phyloP scores from a whole-genome alignment of 53 echinoderm and acorn worm species.

The Actinopyga echinites region DNA sequence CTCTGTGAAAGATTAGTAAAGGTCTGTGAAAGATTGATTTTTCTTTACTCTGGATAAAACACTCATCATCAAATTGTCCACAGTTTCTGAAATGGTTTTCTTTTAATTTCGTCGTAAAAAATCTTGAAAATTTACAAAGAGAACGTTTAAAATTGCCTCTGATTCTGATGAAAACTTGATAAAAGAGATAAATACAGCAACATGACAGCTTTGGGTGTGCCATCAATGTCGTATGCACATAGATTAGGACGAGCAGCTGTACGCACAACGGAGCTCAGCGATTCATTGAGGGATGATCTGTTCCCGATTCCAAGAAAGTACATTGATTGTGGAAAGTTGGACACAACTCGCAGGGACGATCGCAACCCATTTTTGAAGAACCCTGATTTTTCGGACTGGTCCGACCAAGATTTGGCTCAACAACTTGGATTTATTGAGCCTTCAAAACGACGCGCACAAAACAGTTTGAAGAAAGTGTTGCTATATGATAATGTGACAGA shows the following conservation, averaged over 20 bases:
- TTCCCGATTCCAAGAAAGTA: constrained; percentile 17
- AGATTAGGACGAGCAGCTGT: background rate
- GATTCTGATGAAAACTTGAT: no score
- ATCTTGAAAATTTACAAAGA: no score
- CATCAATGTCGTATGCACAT: background rate
- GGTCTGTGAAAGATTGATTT: no score
- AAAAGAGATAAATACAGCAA: background rate
- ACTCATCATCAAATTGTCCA: no score
- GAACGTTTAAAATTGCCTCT: background rate
- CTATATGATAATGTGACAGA: constrained; percentile 53
- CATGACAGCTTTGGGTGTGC: constrained; percentile 1
- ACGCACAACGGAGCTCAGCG: constrained; percentile 10
- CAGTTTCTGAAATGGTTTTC: no score
- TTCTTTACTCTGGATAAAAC: no score
- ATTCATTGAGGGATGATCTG: constrained; percentile 4
- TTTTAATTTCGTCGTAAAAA: no score
- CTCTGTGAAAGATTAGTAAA: no score
- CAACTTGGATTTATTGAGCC: constrained; percentile 27
- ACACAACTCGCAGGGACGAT: background rate
- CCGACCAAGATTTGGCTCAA: background rate
- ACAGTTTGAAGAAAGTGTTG: constrained; percentile 49
- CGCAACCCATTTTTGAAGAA: constrained; percentile 3
- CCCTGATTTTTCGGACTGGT: background rate
- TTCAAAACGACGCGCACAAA: constrained; percentile 1
- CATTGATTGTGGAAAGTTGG: constrained; percentile 34